Conservation (phyloP, 2,797 vertebrate genomes). For the Lepilemur ruficaudatus region DNA sequence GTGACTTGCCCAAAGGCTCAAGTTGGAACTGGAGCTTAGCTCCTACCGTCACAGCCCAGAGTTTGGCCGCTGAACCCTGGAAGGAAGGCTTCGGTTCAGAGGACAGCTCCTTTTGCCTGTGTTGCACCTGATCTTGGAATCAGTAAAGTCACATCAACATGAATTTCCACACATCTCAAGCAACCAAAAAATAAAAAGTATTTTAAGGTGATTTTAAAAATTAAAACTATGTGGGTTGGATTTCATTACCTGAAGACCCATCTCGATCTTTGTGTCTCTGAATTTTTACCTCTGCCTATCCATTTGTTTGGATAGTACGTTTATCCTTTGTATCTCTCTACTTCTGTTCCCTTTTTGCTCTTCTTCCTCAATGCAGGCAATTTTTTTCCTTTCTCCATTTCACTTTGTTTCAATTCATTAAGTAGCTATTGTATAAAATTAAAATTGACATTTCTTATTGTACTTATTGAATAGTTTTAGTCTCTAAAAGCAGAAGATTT, state of each 20-base stretch:
- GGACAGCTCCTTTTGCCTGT: neutral
- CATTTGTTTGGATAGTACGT: neutral
- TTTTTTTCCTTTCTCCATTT: neutral
- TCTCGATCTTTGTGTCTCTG: neutral
- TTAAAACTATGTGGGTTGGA: neutral
- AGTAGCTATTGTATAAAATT: neutral
- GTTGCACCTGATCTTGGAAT: neutral
- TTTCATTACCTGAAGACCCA: neutral
- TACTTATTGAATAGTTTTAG: slow-evolving; percentile 5
- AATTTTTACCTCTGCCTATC: neutral
- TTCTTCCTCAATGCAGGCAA: neutral
- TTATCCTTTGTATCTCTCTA: neutral
- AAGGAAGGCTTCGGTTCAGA: neutral
- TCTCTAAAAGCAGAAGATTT: slow-evolving; percentile 34
- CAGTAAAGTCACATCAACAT: neutral
- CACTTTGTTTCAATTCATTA: slow-evolving; percentile 15
- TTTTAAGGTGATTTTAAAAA: neutral
- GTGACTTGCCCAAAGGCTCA: neutral
- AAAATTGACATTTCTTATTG: slow-evolving; percentile 20
- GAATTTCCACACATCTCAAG: neutral
- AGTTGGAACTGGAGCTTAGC: neutral
- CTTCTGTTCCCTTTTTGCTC: neutral
- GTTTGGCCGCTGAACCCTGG: neutral
- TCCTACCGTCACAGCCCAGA: neutral
- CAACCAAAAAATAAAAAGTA: neutral